A percentile compares a stretch with the other conserved stretches of the same genome.
Conservation (phyloP, 2,113 vertebrate species). For the Atractosteus spatula region DNA sequence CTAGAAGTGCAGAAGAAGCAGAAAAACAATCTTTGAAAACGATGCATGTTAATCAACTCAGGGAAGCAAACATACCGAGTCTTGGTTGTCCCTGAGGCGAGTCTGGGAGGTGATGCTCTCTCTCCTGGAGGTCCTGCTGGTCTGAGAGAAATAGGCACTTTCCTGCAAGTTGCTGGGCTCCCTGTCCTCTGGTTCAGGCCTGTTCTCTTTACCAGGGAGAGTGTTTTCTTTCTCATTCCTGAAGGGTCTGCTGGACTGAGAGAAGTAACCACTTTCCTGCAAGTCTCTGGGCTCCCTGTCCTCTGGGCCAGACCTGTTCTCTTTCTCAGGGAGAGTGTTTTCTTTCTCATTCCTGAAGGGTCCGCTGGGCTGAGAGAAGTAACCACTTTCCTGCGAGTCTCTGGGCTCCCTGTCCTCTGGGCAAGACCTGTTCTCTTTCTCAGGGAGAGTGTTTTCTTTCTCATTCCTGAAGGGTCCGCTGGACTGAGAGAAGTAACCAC, state of each 20-base stretch:
- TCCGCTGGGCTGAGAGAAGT: conserved; percentile 58
- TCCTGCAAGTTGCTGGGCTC: conserved; percentile 40
- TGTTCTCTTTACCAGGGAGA: too few relatives aligned
- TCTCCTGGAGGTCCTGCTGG: conserved; percentile 20
- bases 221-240: conserved; percentile 12
- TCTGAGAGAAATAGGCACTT: conserved; percentile 66
- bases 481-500: conserved; percentile 63
- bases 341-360: conserved; percentile 14
- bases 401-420: background rate
- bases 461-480: conserved; percentile 23
- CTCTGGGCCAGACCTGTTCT: too few relatives aligned
- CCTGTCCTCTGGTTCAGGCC: too few relatives aligned
- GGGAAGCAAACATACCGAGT: too few relatives aligned
- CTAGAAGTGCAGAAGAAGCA: background rate
- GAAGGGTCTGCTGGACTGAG: conserved; percentile 44
- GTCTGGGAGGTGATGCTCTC: conserved; percentile 18
- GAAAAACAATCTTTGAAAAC: background rate
- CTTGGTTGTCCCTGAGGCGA: background rate
- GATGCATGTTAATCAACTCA: too few relatives aligned
- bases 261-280: conserved; percentile 63
- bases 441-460: background rate
- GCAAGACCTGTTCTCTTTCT: too few relatives aligned
- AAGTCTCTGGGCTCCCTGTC: conserved; percentile 19
- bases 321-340: too few relatives aligned
- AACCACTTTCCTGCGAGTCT: conserved; percentile 55